Evolutionary conservation across 1,140 invertebrate genomes (phyloP).

Genomic region (Drosophila mayri): DNA sequence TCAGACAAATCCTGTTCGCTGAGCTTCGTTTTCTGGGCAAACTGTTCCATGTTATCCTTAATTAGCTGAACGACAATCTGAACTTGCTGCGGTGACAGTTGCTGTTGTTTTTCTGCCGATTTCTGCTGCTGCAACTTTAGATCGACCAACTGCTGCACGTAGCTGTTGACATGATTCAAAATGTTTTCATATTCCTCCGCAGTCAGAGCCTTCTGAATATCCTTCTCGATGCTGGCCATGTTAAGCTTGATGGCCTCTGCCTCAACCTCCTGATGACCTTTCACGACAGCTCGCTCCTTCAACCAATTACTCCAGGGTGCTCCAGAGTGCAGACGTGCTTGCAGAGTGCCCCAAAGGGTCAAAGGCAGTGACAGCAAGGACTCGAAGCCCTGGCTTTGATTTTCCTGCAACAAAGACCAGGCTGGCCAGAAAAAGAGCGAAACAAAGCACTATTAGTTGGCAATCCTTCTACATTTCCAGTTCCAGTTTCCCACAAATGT

Average conservation of each 20-base stretch:
- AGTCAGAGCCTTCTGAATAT: conserved; percentile 66
- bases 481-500: background rate
- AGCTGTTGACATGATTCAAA: conserved; percentile 79
- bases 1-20: conserved; percentile 54
- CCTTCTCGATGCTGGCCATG: conserved; percentile 58
- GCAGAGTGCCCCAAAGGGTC: conserved; percentile 45
- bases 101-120: conserved; percentile 12
- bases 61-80: conserved; percentile 64
- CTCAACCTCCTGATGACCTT: conserved; percentile 1
- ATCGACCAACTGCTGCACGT: conserved; percentile 77
- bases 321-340: conserved; percentile 24
- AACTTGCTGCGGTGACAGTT: conserved; percentile 62
- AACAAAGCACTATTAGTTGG: conserved; percentile 62
- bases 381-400: conserved; percentile 47
- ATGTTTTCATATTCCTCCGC: conserved; percentile 81
- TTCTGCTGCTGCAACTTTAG: conserved; percentile 67
- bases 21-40: conserved; percentile 28
- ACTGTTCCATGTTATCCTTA: conserved; percentile 60
- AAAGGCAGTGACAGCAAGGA: conserved; percentile 63
- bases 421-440: conserved; percentile 40
- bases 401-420: conserved; percentile 67
- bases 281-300: background rate
- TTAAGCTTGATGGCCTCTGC: conserved; percentile 43
- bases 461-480: conserved; percentile 72
- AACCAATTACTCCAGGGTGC: conserved; percentile 13